A percentile compares a stretch with the other conserved stretches of the same genome.
phyloP scores from a whole-genome alignment of 2,797 vertebrate species.

The Odontamblyopus rebecca region DNA sequence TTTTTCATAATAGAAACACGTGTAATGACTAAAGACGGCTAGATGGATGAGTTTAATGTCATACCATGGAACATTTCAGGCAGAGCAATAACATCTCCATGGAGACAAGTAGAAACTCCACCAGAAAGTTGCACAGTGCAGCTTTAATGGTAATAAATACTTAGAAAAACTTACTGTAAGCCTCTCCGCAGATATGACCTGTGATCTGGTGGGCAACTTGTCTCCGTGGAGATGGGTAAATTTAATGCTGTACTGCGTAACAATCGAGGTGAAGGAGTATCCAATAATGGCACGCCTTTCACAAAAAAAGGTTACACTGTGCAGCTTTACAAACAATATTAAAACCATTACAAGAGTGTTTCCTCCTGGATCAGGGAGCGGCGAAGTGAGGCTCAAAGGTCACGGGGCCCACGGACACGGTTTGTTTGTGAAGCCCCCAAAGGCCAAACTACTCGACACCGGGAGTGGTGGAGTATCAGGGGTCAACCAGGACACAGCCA shows the following conservation, averaged over 20 bases:
- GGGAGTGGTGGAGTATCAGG: no score
- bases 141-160: no score
- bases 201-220: neutral
- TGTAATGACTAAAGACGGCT: no score
- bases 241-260: neutral
- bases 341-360: neutral
- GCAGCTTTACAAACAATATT: neutral
- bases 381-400: constrained; percentile 5
- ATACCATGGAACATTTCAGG: no score
- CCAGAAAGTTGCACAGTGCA: no score
- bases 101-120: no score
- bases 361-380: neutral
- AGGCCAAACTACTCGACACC: constrained; percentile 7
- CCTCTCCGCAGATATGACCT: no score
- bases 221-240: neutral
- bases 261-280: neutral
- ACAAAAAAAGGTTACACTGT: neutral
- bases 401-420: neutral
- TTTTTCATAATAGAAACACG: no score
- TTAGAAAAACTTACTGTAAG: no score
- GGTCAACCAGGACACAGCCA: neutral
- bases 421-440: neutral
- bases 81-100: no score
- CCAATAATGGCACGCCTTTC: no score
- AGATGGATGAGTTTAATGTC: no score